phyloP scores from a whole-genome alignment of 2,888 invertebrate genomes.

The Dynastes grantii region DNA sequence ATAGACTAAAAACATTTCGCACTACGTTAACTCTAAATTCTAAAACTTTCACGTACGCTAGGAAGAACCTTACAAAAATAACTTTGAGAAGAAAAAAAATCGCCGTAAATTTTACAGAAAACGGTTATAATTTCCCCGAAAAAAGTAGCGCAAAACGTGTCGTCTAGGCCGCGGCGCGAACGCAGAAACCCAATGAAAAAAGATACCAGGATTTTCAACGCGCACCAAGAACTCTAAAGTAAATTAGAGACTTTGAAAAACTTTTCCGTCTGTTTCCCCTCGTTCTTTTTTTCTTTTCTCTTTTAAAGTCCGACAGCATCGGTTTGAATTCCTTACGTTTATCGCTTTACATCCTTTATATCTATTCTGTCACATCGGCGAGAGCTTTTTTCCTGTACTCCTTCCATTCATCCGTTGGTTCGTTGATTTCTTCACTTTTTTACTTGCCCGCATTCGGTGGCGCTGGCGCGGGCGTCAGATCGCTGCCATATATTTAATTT shows the following conservation, averaged over 20 bases:
- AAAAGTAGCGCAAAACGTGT: slow-evolving; percentile 23
- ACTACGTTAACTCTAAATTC: no score
- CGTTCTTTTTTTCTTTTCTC: background rate
- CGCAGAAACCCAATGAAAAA: slow-evolving; percentile 23
- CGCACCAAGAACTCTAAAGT: slow-evolving; percentile 33
- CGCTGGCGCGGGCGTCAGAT: background rate
- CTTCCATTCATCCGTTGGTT: slow-evolving; percentile 1
- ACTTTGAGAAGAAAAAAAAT: no score
- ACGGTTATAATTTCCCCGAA: slow-evolving; percentile 31
- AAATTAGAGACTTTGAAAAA: slow-evolving; percentile 45
- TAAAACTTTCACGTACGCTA: no score
- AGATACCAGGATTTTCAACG: slow-evolving; percentile 19
- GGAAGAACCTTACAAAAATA: no score
- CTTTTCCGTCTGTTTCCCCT: slow-evolving; percentile 26
- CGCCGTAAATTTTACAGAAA: slow-evolving; percentile 13
- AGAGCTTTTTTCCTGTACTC: background rate
- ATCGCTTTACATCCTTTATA: slow-evolving; percentile 44
- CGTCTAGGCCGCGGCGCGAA: background rate
- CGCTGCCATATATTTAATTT: slow-evolving; percentile 32
- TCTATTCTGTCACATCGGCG: slow-evolving; percentile 40
- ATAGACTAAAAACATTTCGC: no score
- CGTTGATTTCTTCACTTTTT: background rate
- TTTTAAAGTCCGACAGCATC: slow-evolving; percentile 8
- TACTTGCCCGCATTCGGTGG: background rate
- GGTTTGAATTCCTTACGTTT: slow-evolving; percentile 35